These are phyloP conservation scores for Ochotona princeps DNA, from an alignment of 2,113 vertebrate species.

Conservation along the genomic window DNA sequence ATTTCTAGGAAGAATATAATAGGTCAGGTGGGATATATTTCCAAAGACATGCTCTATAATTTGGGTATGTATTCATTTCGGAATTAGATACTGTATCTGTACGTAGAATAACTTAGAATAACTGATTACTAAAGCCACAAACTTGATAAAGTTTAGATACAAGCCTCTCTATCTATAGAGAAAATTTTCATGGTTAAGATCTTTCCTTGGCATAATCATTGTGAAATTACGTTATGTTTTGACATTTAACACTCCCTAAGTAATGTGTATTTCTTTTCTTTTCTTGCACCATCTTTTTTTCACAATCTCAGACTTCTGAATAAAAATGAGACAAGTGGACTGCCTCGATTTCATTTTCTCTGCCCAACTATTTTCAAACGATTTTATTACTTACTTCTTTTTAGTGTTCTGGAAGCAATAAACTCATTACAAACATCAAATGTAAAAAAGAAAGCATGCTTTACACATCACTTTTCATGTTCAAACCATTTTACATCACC, in stretches of 20 bases:
- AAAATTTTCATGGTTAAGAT: conserved; percentile 65
- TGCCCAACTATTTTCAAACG: conserved; percentile 59
- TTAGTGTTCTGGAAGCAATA: conserved; percentile 76
- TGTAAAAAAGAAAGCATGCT: conserved; percentile 79
- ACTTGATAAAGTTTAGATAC: conserved; percentile 39
- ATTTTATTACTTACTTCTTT: conserved; percentile 55
- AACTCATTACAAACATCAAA: conserved; percentile 71
- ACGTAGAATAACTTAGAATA: conserved; percentile 11
- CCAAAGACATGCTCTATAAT: conserved; percentile 36
- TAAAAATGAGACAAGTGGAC: conserved; percentile 69
- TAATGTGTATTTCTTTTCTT: conserved; percentile 68
- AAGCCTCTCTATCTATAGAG: conserved; percentile 73
- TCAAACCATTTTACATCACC: conserved; percentile 75
- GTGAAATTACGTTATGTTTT: conserved; percentile 69
- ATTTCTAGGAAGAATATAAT: conserved; percentile 14
- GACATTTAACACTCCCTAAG: conserved; percentile 68
- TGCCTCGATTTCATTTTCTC: conserved; percentile 81
- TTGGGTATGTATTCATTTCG: conserved; percentile 28
- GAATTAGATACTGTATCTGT: conserved; percentile 10
- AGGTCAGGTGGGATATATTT: not conserved
- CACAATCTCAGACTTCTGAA: conserved; percentile 60
- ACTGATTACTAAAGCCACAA: conserved; percentile 37
- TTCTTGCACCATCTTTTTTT: conserved; percentile 68
- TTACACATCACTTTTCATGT: conserved; percentile 67
- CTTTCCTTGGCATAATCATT: conserved; percentile 54